Base-by-base conservation (phyloP, 2,888 invertebrate genomes). In the Sphaeridia pumilis region DNA sequence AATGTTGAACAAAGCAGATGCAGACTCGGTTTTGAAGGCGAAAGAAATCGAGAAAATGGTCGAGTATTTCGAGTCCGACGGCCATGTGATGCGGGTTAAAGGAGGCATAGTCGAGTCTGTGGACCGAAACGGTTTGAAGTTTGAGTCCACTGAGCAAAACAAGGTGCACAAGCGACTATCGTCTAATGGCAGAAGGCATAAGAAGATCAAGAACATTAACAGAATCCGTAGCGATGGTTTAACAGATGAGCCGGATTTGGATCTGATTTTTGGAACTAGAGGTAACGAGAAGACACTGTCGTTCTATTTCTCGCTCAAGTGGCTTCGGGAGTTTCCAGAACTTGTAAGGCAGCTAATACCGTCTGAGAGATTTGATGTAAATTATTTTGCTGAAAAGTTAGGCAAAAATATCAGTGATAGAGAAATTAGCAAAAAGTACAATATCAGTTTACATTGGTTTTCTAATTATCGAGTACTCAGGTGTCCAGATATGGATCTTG, bases 261-360 rank as follows among this genome's bases (percentile, higher is more conserved):
- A 61, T 41, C 38, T 63, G 22, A 59, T 63, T 35, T 64, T 62
- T 57, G 60, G 61, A 4, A 56, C 61, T 27, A 36, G 46, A 28
- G 42, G 35, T 4, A 57, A 55, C 27, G 56, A 51, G 49, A 50
- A 56, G 21, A 61, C 57, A 43, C 55, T 64, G 28, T 58, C 58
- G 2, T 64, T 62, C 36, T 64, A 62, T 38, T 64, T 64, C 49
- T 59, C 61, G 2, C 44, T 64, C 4, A 64, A 63, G 38, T 61
- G 64, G 62, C 34, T 64, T 4, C 44, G 57, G 31, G 48, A 57
- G 17, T 64, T 64, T 36, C 64, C 64, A 10, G 62, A 62, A 26
- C 50, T 64, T 28, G 57, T 64, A 5, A 54, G 56, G 26, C 62
- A 63, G 26, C 55, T 64, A 25, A 58, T 64, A 47, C 64, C 62